phyloP scores from a whole-genome alignment of 2,113 vertebrate genomes.

The Salvator merianae region DNA sequence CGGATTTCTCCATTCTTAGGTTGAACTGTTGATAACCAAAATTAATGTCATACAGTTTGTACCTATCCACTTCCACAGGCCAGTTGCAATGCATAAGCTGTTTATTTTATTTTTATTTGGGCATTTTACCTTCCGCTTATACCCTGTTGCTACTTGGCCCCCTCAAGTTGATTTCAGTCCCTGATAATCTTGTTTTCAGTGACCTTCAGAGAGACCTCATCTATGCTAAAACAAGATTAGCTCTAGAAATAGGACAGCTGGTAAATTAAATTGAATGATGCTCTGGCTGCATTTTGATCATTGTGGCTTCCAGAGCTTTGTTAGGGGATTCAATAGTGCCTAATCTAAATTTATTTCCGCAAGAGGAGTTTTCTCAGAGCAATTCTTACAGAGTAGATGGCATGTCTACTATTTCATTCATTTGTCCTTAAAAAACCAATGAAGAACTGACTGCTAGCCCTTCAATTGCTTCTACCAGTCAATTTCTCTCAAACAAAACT shows the following conservation, averaged over 20 bases:
- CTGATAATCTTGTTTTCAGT: conserved; percentile 8
- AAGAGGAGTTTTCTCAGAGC: too few species aligned
- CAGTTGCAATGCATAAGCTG: background rate
- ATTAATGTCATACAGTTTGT: background rate
- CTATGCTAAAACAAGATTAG: conserved; percentile 12
- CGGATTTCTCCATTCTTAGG: background rate
- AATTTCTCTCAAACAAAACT: background rate
- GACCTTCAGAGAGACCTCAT: conserved; percentile 11
- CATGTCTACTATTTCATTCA: background rate
- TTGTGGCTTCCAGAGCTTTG: accelerated
- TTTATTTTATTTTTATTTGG: background rate
- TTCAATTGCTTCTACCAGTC: background rate
- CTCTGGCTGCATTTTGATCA: background rate
- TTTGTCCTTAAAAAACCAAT: background rate
- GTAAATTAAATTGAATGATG: background rate
- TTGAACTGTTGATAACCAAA: background rate
- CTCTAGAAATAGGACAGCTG: background rate
- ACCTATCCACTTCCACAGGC: background rate
- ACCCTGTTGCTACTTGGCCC: background rate
- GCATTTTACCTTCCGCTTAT: background rate
- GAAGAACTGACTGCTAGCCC: background rate
- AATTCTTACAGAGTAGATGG: background rate
- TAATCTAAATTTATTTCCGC: background rate
- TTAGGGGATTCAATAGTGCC: accelerated
- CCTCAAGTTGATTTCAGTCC: conserved; percentile 19